Conservation (phyloP, 2,797 vertebrate genomes). For the Poeciliopsis presidionis region DNA sequence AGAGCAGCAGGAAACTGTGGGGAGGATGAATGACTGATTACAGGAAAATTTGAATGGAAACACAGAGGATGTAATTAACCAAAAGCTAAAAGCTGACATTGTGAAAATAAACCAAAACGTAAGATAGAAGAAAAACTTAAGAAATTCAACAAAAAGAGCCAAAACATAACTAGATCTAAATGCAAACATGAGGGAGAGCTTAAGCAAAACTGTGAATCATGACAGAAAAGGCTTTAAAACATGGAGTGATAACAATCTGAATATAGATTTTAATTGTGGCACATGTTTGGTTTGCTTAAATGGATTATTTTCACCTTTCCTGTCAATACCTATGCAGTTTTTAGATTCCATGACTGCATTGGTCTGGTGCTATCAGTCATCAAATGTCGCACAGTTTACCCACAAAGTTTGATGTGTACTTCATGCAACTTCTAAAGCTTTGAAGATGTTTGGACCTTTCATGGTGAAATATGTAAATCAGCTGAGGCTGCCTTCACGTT, state of each 20-base stretch:
- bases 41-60: background rate
- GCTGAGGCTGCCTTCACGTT: background rate
- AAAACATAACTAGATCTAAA: background rate
- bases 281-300: background rate
- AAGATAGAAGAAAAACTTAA: background rate
- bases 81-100: background rate
- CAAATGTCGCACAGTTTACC: background rate
- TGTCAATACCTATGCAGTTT: background rate
- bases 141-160: background rate
- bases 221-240: background rate
- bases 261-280: background rate
- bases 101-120: background rate
- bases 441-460: background rate
- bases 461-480: constrained; percentile 1
- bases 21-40: background rate
- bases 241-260: background rate
- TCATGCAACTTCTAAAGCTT: background rate
- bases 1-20: background rate
- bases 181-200: background rate
- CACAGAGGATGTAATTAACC: background rate
- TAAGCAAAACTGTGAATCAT: background rate
- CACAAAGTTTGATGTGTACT: background rate
- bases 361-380: background rate
- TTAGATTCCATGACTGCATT: background rate
- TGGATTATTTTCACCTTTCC: background rate